Percentiles rank a stretch among this genome's conserved stretches.
Conservation (phyloP, 2,888 invertebrate genomes). For the Conchocele bisecta region DNA sequence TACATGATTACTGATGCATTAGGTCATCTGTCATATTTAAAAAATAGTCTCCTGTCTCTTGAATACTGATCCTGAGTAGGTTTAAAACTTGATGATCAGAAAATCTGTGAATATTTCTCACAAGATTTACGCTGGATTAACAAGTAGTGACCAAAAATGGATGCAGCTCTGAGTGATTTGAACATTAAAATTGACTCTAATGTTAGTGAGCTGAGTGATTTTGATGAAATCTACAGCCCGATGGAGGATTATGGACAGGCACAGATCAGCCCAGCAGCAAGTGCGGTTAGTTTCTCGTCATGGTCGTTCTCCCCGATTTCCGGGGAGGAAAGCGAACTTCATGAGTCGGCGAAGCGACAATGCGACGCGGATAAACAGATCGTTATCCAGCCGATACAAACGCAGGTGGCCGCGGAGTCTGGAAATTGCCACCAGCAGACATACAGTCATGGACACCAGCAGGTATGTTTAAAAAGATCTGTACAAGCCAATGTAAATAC, state of each 20-base stretch:
- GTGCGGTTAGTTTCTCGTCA: constrained; percentile 44
- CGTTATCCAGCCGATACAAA: constrained; percentile 5
- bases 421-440: not conserved
- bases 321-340: not conserved
- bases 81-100: no score
- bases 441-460: not conserved
- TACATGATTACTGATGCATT: no score
- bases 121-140: constrained; percentile 12
- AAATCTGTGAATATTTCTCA: constrained; percentile 37
- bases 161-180: constrained; percentile 50
- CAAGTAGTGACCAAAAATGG: no score
- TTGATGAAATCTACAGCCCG: constrained; percentile 40
- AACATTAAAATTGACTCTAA: constrained; percentile 25
- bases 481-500: constrained; percentile 1
- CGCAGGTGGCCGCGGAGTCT: not conserved
- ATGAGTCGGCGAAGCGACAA: not conserved
- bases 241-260: constrained; percentile 31
- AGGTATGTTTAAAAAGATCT: constrained; percentile 1
- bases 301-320: constrained; percentile 64
- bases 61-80: no score
- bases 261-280: constrained; percentile 24
- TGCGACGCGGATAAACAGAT: constrained; percentile 9
- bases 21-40: no score
- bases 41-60: no score
- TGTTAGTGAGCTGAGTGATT: constrained; percentile 24